Base-by-base conservation (phyloP, 2,113 vertebrate species). In the Edolisoma coerulescens region DNA sequence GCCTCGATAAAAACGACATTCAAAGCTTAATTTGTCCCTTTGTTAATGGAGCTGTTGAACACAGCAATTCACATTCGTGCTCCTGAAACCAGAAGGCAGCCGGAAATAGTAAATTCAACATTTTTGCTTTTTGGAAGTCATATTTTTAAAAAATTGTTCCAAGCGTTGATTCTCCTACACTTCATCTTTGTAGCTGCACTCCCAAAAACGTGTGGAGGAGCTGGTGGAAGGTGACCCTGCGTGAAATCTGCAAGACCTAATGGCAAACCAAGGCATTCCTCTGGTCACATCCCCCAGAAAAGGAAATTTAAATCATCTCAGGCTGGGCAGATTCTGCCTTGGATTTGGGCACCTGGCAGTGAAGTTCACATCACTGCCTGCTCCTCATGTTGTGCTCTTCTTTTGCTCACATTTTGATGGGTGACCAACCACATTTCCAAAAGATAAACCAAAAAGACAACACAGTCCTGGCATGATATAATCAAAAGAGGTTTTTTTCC, bases 261-360 rank as follows among this genome's bases (percentile, higher is more conserved):
- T 88, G 86, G 89, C 90, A 90, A 95, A 96, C 90, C 84, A 49
- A 77, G 82, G 85, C 69, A 94, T 93, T 95, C 92, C 91, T 80
- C 60, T 69, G 87, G 92, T 91, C 90, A 49, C 94, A 41, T 45
- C 96, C 91, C 93, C 81, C 77, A 39, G n/a, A 22, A 87, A 81
- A 76, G 54, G 60, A 70, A 77, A 93, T 60, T 82, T 81, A 37
- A 87, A 83, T 68, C 67, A 77, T 16, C 80, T 69, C 87, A 84
- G 74, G 80, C 42, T 75, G 70, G 39, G 71, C 87, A 24, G 53
- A 32, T 45, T 28, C 61, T 68, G 82, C 68, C 83, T 52, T 19
- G 37, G 13, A 39, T n/a, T 56, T 14, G 60, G 82, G 80, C 90
- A 91, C 22, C 54, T 82, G 86, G 83, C 44, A 67, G 49, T 1